Evolutionary conservation across 2,797 vertebrate genomes (phyloP).

Genomic region (Nyctalus aviator): DNA sequence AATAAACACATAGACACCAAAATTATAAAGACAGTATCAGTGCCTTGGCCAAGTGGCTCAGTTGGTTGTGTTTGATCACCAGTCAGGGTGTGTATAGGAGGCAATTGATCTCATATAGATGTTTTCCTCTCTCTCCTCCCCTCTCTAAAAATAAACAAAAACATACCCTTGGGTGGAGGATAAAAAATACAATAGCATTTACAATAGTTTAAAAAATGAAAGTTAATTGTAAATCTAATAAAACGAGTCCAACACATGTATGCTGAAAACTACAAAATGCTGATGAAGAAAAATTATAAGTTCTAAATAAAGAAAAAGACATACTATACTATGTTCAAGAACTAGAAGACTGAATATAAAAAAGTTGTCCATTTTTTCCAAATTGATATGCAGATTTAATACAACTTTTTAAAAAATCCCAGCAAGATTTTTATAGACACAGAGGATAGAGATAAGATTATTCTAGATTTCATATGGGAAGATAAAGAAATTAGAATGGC

Average conservation of each 20-base stretch:
- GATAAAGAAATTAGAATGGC: constrained; percentile 33
- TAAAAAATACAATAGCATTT: neutral
- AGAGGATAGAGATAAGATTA: neutral
- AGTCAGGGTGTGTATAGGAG: neutral
- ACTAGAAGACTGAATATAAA: constrained; percentile 14
- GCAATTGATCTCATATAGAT: neutral
- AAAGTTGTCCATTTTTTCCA: neutral
- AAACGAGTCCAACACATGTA: neutral
- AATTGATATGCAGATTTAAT: constrained; percentile 28
- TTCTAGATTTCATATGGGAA: constrained; percentile 37
- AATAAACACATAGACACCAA: neutral
- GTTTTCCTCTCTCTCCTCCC: neutral
- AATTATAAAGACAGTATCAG: neutral
- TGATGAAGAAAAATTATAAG: neutral
- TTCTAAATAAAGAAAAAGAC: constrained; percentile 13
- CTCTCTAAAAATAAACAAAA: neutral
- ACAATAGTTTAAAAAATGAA: neutral
- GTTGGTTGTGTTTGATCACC: neutral
- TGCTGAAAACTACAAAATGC: constrained; percentile 7
- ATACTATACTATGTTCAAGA: neutral
- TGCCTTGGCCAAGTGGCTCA: neutral
- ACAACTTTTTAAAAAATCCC: neutral
- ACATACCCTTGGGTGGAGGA: neutral
- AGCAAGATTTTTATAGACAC: neutral
- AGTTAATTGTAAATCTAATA: neutral